Conservation (phyloP, 2,797 vertebrate genomes). For the Nannoperca australis region DNA sequence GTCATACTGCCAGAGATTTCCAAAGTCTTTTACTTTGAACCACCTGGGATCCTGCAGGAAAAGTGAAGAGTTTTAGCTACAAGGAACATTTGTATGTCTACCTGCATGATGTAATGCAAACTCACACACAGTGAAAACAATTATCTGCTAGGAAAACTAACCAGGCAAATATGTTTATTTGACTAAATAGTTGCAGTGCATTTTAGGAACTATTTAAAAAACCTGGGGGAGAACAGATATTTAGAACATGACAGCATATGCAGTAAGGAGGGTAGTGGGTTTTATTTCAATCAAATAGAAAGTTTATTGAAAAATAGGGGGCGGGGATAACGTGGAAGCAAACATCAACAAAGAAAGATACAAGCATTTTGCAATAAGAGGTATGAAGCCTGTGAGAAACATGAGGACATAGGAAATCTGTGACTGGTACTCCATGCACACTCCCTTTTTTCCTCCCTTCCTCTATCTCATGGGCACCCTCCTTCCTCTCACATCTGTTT, state of each 20-base stretch:
- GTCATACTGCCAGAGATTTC: constrained; percentile 22
- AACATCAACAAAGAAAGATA: background rate
- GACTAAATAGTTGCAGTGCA: background rate
- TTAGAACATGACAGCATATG: background rate
- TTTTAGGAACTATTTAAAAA: constrained; percentile 15
- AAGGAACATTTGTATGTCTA: constrained; percentile 5
- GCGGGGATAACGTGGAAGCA: background rate
- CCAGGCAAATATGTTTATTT: constrained; percentile 11
- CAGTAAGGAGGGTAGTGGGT: background rate
- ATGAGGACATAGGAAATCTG: constrained; percentile 26
- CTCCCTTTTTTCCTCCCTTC: constrained; percentile 13
- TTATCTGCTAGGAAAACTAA: background rate
- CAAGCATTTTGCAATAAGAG: background rate
- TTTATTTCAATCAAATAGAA: constrained; percentile 19
- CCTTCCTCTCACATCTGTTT: constrained; percentile 45
- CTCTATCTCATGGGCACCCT: constrained; percentile 27
- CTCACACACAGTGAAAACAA: constrained; percentile 1
- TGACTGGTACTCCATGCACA: constrained; percentile 29
- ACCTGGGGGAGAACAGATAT: constrained; percentile 7
- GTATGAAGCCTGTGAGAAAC: background rate
- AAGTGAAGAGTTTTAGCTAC: constrained; percentile 7
- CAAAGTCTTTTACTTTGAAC: constrained; percentile 17
- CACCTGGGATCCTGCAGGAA: constrained; percentile 10
- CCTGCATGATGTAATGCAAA: background rate
- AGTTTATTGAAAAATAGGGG: background rate